These are phyloP conservation scores for Oscheius sp. DNA, from an alignment of 2,888 invertebrate species.

Conservation along the genomic window DNA sequence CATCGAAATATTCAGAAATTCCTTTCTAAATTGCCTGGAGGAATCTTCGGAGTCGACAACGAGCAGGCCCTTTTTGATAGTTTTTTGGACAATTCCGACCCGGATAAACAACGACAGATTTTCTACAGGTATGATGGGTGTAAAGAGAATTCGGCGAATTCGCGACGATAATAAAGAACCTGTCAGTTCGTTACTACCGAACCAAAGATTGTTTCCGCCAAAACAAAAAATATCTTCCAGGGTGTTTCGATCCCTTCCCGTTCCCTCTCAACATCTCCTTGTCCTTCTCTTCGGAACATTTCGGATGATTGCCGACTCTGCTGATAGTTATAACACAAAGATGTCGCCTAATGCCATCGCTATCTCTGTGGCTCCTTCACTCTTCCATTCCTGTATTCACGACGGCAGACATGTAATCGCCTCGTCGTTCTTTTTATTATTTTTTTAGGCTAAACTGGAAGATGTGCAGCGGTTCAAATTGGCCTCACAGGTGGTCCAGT, in stretches of 20 bases:
- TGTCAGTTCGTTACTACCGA: conserved; percentile 1
- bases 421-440: neutral
- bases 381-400: conserved; percentile 93
- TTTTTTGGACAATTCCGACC: conserved; percentile 80
- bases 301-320: conserved; percentile 90
- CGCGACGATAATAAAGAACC: neutral
- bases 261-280: conserved; percentile 88
- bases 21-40: conserved; percentile 92
- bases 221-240: conserved; percentile 74
- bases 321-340: conserved; percentile 86
- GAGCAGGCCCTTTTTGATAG: conserved; percentile 89
- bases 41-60: conserved; percentile 90
- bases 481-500: conserved; percentile 93
- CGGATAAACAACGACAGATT: conserved; percentile 84
- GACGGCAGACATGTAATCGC: conserved; percentile 79
- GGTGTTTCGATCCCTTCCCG: conserved; percentile 83
- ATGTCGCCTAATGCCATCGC: conserved; percentile 95
- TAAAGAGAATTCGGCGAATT: neutral
- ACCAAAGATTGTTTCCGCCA: conserved; percentile 6
- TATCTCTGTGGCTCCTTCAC: conserved; percentile 92
- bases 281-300: conserved; percentile 96
- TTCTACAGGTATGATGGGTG: conserved; percentile 81
- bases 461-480: conserved; percentile 89
- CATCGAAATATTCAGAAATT: conserved; percentile 78
- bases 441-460: conserved; percentile 86